phyloP scores from a whole-genome alignment of 1,140 invertebrate genomes.

The Papilio helenus region DNA sequence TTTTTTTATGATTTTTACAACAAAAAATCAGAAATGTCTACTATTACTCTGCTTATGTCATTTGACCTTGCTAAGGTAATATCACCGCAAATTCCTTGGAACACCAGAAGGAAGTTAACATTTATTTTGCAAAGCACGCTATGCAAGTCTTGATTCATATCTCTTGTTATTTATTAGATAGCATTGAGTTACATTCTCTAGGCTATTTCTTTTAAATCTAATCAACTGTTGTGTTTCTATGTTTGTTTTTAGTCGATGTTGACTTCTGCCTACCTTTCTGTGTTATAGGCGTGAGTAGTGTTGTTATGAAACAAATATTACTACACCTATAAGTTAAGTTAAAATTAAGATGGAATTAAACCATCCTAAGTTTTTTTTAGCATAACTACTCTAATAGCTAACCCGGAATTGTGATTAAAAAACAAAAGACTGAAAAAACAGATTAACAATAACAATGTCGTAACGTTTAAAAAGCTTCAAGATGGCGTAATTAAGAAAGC shows the following conservation, averaged over 20 bases:
- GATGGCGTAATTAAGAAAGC: conserved; percentile 24
- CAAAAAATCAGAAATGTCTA: neutral
- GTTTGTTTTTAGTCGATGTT: no score
- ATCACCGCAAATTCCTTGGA: no score
- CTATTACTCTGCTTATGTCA: neutral
- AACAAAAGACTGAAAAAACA: conserved; percentile 22
- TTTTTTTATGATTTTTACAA: neutral
- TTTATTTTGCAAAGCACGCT: conserved; percentile 1
- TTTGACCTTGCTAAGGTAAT: neutral
- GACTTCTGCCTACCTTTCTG: no score
- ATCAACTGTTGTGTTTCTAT: no score
- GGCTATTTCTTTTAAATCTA: no score
- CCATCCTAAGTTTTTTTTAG: neutral
- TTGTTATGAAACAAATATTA: no score
- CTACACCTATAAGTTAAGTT: no score
- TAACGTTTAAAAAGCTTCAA: conserved; percentile 34
- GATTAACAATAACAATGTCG: conserved; percentile 47
- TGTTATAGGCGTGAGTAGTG: no score
- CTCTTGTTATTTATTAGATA: neutral
- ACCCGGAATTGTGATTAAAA: neutral
- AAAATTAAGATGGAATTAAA: neutral
- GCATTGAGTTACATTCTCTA: neutral
- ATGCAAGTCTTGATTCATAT: conserved; percentile 3
- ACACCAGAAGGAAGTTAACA: conserved; percentile 8
- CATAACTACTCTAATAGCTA: neutral